Percentiles rank a stretch among this genome's conserved stretches.
Evolutionary conservation across 2,113 vertebrate species (phyloP).

Genomic region (Lasiurus cinereus): DNA sequence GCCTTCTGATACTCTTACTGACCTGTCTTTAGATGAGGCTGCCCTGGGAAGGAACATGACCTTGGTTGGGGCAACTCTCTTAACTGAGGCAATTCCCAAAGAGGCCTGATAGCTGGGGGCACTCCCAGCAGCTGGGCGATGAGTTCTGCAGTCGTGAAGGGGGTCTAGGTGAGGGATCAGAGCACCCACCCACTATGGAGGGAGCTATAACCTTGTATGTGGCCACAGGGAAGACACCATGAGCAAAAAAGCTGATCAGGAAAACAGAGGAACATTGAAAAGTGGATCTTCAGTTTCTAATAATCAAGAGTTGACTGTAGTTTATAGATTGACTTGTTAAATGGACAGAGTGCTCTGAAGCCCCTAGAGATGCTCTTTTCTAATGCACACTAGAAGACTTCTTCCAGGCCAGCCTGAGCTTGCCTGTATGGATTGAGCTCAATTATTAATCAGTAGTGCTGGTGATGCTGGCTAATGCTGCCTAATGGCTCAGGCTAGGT

Average conservation of each 20-base stretch:
- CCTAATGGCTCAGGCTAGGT: slow-evolving; percentile 54
- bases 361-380: slow-evolving; percentile 61
- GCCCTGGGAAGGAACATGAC: not conserved
- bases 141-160: not conserved
- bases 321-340: slow-evolving; percentile 72
- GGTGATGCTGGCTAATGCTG: slow-evolving; percentile 74
- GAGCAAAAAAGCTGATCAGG: not conserved
- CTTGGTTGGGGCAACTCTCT: not conserved
- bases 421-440: slow-evolving; percentile 75
- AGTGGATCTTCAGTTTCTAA: slow-evolving; percentile 1
- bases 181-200: not conserved
- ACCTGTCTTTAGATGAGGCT: not conserved
- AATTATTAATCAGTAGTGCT: slow-evolving; percentile 86
- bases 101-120: not conserved
- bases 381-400: slow-evolving; percentile 41
- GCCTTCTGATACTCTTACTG: not conserved
- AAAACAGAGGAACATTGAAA: not conserved
- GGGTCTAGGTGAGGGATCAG: too few relatives aligned
- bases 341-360: slow-evolving; percentile 31
- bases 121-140: not conserved
- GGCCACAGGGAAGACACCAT: not conserved
- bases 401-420: slow-evolving; percentile 60
- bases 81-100: not conserved
- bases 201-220: not conserved
- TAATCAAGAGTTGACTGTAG: slow-evolving; percentile 25